Percentiles rank a stretch among this genome's conserved stretches.
Conservation (phyloP, 2,888 invertebrate genomes). For the Cantharis nigra region DNA sequence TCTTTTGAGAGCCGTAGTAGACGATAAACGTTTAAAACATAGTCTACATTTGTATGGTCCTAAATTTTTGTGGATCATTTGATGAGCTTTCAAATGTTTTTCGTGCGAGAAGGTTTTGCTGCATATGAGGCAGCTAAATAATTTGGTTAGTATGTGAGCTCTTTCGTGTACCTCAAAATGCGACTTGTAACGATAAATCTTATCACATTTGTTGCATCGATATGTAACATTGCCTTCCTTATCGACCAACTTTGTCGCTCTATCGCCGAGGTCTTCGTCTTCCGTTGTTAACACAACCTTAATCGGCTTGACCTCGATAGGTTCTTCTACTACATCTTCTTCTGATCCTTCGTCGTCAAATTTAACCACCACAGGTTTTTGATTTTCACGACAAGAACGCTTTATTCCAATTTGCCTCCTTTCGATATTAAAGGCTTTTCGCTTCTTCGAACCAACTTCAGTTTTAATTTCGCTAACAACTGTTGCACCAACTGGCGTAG, state of each 20-base stretch:
- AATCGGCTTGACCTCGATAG: neutral
- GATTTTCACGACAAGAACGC: neutral
- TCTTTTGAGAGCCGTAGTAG: conserved; percentile 40
- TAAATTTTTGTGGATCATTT: neutral
- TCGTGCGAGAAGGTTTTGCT: neutral
- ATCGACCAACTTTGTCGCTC: neutral
- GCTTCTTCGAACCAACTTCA: neutral
- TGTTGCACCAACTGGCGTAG: neutral
- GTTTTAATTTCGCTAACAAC: neutral
- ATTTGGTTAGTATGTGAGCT: neutral
- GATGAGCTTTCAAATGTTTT: neutral
- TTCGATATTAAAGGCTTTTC: neutral
- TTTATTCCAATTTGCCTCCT: neutral
- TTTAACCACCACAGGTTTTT: neutral
- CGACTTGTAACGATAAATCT: neutral
- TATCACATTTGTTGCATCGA: neutral
- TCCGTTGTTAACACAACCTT: neutral
- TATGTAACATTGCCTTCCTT: neutral
- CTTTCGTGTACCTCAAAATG: neutral
- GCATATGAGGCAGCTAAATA: neutral
- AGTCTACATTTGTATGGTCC: conserved; percentile 39
- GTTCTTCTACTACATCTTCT: neutral
- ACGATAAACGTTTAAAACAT: conserved; percentile 41
- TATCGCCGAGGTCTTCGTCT: neutral
- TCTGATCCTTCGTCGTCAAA: neutral